Evolutionary conservation across 1,140 invertebrate genomes (phyloP), one percentile per base, ranked within the genome.

Genomic region (Brachionus manjavacas): DNA sequence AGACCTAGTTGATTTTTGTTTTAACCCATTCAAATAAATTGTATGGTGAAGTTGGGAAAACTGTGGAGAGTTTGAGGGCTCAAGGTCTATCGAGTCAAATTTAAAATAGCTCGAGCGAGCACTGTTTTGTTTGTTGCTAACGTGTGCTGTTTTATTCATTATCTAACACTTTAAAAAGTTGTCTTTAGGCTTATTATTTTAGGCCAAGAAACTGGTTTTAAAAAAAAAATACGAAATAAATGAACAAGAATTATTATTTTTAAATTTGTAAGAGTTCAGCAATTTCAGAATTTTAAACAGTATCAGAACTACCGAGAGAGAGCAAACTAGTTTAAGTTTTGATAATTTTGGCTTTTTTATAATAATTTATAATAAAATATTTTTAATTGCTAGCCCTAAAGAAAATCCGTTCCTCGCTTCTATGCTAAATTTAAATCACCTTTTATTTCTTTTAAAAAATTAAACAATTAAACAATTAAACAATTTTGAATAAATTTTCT

Each of bases 91-190:
- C 9, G 72, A 76, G 25, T 76, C 72, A 76, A 76, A 76, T 76
- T 76, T 76, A 76, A 46, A 46, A 76, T 72, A 72, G 35, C 68
- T 72, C 68, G 68, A 72, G 8, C 68, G 72, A 25, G 72, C 23
- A 25, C 43, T 49, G 25, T 76, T 76, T 46, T 74, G 70, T 23
- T 74, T 68, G 31, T 68, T 68, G 31, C 25, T 16, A 72, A 72
- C 16, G 35, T 72, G 35, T 4, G 68, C 35, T 39, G 35, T 16
- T 72, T 16, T 72, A 72, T 41, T 72, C 68, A 72, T 72, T 72
- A 39, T 72, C 31, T 68, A 68, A 31, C 66, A 31, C 25, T 68
- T 1, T 23, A 16, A n/a, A 66, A 16, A 52, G 6, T 16, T 14
- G 46, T 4, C 46, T 52, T 52, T 52, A n/a, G 16, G 46, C 14